Conservation (phyloP, 64 coral and sea anemone species). For the Dendronephthya gigantea region DNA sequence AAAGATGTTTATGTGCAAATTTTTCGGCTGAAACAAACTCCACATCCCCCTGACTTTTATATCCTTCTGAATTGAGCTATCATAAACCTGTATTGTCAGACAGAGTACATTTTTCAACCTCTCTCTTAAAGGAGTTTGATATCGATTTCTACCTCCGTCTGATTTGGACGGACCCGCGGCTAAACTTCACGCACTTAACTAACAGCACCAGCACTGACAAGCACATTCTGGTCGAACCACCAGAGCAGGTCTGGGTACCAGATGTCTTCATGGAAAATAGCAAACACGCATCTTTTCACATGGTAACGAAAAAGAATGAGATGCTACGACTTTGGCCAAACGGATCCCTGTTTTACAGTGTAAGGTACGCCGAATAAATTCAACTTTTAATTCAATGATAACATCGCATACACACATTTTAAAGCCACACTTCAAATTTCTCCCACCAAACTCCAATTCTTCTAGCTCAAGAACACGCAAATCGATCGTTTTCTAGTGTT, state of each 20-base stretch:
- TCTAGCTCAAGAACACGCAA: too few species aligned
- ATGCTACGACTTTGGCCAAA: not conserved
- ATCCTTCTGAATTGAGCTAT: too few species aligned
- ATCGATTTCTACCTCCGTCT: not conserved
- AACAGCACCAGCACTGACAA: not conserved
- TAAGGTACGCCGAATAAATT: not conserved
- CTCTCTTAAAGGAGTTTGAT: not conserved
- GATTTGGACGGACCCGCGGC: not conserved
- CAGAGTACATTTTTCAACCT: not conserved
- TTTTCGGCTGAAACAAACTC: too few species aligned
- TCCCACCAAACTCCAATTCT: too few species aligned
- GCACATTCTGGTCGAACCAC: not conserved
- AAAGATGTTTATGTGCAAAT: too few species aligned
- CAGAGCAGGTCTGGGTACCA: not conserved
- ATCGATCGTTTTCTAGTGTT: too few species aligned
- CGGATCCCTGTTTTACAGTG: not conserved
- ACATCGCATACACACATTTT: too few species aligned
- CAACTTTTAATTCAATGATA: not conserved
- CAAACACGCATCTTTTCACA: not conserved
- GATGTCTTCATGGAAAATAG: not conserved
- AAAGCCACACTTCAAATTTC: too few species aligned
- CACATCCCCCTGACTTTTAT: too few species aligned
- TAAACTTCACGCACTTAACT: not conserved
- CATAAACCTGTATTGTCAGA: not conserved
- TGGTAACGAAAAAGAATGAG: not conserved